Conservation (phyloP, 2,797 vertebrate species). For the Leucoraja ocellata region DNA sequence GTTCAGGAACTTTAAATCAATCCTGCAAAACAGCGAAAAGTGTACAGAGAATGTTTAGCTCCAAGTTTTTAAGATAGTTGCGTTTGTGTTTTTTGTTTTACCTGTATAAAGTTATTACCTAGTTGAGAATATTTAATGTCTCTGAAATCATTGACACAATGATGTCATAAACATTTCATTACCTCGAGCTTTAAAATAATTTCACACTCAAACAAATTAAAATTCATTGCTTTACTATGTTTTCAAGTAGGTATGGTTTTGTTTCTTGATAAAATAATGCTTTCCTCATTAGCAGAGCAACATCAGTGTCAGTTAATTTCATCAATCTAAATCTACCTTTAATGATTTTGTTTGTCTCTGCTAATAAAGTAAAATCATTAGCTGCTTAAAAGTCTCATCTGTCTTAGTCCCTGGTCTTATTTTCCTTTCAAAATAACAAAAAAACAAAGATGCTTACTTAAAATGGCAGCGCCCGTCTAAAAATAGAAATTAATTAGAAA, state of each 20-base stretch:
- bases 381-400: no score
- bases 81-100: background rate
- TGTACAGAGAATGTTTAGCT: background rate
- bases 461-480: background rate
- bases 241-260: background rate
- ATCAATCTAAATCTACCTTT: background rate
- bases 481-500: slow-evolving; percentile 19
- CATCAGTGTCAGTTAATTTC: background rate
- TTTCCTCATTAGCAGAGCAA: background rate
- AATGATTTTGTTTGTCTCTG: background rate
- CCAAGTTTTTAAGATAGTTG: background rate
- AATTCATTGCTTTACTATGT: background rate
- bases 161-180: background rate
- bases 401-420: background rate
- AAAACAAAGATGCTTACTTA: background rate
- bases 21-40: background rate
- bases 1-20: background rate
- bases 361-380: background rate
- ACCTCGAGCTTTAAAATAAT: background rate
- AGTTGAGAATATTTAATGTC: background rate
- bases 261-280: background rate
- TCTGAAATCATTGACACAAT: background rate
- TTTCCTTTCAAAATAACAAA: background rate
- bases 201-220: background rate
- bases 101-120: background rate